Base-by-base conservation (phyloP, 2,888 invertebrate genomes). In the Lacanobia wlatinum region DNA sequence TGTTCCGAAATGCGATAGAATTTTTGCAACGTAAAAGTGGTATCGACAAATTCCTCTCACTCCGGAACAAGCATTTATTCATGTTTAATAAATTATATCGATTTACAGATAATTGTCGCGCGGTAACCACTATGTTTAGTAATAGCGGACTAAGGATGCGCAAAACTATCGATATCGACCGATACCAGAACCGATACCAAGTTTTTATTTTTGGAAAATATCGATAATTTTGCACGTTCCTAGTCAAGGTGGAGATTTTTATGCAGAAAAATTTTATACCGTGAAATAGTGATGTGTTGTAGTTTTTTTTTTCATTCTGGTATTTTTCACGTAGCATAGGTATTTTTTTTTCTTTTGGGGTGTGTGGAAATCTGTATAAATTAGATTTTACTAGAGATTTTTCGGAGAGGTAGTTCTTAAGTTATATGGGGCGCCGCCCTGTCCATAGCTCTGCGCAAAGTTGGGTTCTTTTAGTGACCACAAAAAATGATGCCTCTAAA, bases 341-440 rank as follows among this genome's bases (percentile, higher is more conserved):
- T 74, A 78, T 85, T 83, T 85, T 88, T 91, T 90, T 88, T 89
- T 90, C 90, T 90, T 92, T 92, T 89, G 90, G 94, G 95, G 95
- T 95, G 95, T 95, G 95, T 93, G 95, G 95, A 95, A 92, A 88
- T 87, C 92, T 95, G 95, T 95, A 95, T 94, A 95, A 96, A 95
- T 92, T 95, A 94, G 94, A 89, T 92, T 92, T 91, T 91, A 93
- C 92, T 94, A 92, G 91, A 93, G 93, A 91, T 90, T 91, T 91
- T 93, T 92, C 90, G 89, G 90, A 90, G 88, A 89, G 90, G 89
- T 94, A 93, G 92, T 78, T 84, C 73, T 89, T 93, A 93, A 93
- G 93, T 91, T 91, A 82, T 83, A 89, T 85, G 91, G 89, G 90
- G 87, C 75, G 71, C 61, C 72, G 92, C 90, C 91, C 92, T 88